Conservation (phyloP, 2,797 vertebrate species). For the Glossophaga mutica region DNA sequence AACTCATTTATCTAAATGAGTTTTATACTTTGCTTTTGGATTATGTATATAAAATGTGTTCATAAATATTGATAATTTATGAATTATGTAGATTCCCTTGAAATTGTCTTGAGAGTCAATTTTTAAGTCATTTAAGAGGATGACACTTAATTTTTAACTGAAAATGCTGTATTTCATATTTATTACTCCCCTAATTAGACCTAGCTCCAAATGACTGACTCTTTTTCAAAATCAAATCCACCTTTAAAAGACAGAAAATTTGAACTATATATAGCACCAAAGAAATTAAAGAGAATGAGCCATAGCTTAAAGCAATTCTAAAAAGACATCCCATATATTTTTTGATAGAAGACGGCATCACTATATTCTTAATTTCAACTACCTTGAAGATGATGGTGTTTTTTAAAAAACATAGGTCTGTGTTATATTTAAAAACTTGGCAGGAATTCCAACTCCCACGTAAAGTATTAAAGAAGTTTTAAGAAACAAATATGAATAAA, state of each 20-base stretch:
- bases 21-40: conserved; percentile 43
- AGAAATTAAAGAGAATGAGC: neutral
- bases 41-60: neutral
- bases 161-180: conserved; percentile 9
- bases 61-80: neutral
- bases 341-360: neutral
- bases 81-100: conserved; percentile 1
- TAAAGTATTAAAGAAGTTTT: conserved; percentile 10
- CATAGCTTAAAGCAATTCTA: neutral
- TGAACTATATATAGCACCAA: neutral
- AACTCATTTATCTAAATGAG: neutral
- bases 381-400: neutral
- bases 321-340: neutral
- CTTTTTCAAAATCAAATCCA: neutral
- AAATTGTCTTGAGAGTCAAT: neutral
- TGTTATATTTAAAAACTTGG: neutral
- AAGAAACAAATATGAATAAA: conserved; percentile 3
- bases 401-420: neutral
- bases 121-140: conserved; percentile 1
- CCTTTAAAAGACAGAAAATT: neutral
- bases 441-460: neutral
- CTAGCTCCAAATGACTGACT: neutral
- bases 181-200: conserved; percentile 15
- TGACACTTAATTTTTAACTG: neutral
- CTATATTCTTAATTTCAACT: neutral